Conservation (phyloP, 1,140 invertebrate species). For the Drosophila teissieri region DNA sequence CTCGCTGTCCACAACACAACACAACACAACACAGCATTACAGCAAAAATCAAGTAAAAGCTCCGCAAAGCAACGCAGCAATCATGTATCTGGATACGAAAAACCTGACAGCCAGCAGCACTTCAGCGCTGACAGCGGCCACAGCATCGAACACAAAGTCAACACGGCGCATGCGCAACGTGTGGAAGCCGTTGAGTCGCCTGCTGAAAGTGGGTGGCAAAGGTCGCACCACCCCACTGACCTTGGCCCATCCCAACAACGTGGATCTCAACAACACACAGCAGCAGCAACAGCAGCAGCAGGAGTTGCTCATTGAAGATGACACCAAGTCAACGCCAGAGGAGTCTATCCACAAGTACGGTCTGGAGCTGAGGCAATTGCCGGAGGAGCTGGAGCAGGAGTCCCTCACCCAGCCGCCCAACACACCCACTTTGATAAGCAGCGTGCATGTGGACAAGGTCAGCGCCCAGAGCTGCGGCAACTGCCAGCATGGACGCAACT, state of each 20-base stretch:
- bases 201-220: constrained; percentile 70
- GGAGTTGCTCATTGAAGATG: constrained; percentile 17
- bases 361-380: constrained; percentile 27
- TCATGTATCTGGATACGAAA: constrained; percentile 83
- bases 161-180: constrained; percentile 69
- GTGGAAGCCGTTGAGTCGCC: constrained; percentile 69
- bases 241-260: constrained; percentile 77
- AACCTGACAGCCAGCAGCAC: constrained; percentile 57
- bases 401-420: constrained; percentile 65
- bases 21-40: constrained; percentile 8
- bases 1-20: constrained; percentile 41
- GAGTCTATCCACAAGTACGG: constrained; percentile 50
- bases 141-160: constrained; percentile 22
- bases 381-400: constrained; percentile 36
- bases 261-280: constrained; percentile 80
- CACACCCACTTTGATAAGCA: constrained; percentile 72
- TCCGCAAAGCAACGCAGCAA: constrained; percentile 12
- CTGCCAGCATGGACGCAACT: constrained; percentile 78
- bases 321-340: constrained; percentile 53
- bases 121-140: constrained; percentile 27
- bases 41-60: constrained; percentile 37
- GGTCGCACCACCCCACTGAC: constrained; percentile 36
- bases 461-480: constrained; percentile 57
- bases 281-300: constrained; percentile 17
- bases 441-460: constrained; percentile 71